Evolutionary conservation across 2,888 invertebrate species (phyloP), one percentile per base, ranked within the genome.

Genomic region (Drosophila flavopinicola): DNA sequence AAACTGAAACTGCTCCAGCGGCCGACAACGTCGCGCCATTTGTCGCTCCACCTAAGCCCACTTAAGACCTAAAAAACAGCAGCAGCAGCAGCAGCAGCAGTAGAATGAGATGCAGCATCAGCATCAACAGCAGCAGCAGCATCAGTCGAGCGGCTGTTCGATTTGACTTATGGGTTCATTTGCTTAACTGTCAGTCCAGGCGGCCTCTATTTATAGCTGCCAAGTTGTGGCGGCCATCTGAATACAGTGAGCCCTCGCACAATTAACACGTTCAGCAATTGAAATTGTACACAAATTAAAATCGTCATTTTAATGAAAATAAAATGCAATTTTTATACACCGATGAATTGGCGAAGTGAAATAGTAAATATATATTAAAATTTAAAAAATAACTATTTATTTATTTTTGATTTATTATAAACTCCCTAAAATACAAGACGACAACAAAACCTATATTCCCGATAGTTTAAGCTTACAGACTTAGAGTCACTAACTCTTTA

Each of bases 111-210:
- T 44, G 13, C 6, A 25, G 51, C 30, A 13, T 35, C 29, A 48
- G 38, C 13, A n/a, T 33, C 32, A 25, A 9, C 29, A 25, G 32
- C 37, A 33, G 45, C 33, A 45, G 30, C 23, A 20, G 32, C 42
- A 30, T 17, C 29, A 54, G 65, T 37, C 48, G 56, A 58, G 75
- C 64, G 78, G 69, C 79, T 75, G 72, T 80, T 86, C 87, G 73
- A 85, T 89, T 89, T 88, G 88, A 88, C 89, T 88, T 88, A 88
- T 89, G 88, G 84, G 89, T 89, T 88, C 89, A 86, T 85, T 89
- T 85, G 87, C 83, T 66, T 41, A 47, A 57, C 64, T 78, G 78
- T 78, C 85, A 73, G 67, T 58, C 53, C 59, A 37, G 30, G 13
- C 59, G 29, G 45, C 38, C 45, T 29, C 78, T 82, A 85, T 78